Evolutionary conservation across 2,888 invertebrate species (phyloP), one percentile per base, ranked within the genome.

Genomic region (Eilema griseolum): DNA sequence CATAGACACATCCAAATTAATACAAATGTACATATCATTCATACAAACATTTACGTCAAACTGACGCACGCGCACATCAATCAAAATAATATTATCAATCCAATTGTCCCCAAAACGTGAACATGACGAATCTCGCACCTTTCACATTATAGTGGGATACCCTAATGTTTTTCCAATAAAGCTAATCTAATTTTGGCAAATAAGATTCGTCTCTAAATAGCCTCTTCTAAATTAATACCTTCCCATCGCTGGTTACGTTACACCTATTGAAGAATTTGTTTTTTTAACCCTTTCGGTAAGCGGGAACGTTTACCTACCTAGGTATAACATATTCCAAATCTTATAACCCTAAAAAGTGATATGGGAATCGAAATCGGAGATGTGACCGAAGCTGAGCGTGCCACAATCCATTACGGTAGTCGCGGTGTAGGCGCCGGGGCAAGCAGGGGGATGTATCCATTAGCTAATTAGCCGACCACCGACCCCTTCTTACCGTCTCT

Each of bases 381-480:
- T 89, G 89, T 88, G 85, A 77, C 79, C 74, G 72, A 59, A 77
- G 77, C 71, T 85, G 88, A 87, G 94, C 94, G 94, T 94, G 94
- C 91, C 85, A 85, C 92, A 89, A 92, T 92, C 93, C 94, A 94
- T 95, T 95, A 94, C 76, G 77, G 72, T 61, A 20, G 76, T 70
- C 71, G 69, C 70, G 77, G 79, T 69, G 76, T 79, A 77, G 82
- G 77, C 72, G 75, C 74, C 76, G 73, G 79, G 81, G 77, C 78
- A 81, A 74, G 76, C 70, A 72, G 75, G 84, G 84, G 86, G 84
- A 81, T 79, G 84, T 71, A 77, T 92, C 95, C 95, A 95, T 95
- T 95, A 95, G 90, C 90, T 95, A 95, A 95, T 95, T 95, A 95
- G 87, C 87, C 83, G 82, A 82, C 82, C 85, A 85, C 74, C 86